A percentile compares a stretch with the other conserved stretches of the same genome.
Conservation (phyloP, 2,888 invertebrate genomes). For the Electrophaes corylata region DNA sequence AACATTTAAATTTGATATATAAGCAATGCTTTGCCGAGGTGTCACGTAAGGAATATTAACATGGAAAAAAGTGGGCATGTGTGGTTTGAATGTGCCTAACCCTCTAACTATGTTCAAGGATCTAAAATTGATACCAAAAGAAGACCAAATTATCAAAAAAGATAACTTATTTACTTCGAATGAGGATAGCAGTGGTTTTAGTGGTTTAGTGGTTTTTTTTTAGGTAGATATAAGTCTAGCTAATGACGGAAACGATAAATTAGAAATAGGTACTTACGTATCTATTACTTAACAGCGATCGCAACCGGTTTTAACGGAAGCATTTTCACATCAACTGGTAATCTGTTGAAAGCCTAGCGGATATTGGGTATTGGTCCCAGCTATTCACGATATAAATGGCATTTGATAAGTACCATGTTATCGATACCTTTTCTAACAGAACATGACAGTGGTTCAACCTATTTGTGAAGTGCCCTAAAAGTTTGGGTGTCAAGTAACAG, state of each 20-base stretch:
- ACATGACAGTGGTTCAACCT: neutral
- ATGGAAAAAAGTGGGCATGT: neutral
- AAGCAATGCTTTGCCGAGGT: neutral
- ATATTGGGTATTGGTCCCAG: constrained; percentile 44
- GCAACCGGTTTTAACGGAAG: constrained; percentile 51
- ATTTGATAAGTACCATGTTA: neutral
- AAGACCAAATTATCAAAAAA: too few species aligned
- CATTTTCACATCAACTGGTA: constrained; percentile 45
- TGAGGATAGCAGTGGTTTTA: too few species aligned
- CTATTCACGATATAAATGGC: constrained; percentile 2
- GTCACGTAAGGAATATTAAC: neutral
- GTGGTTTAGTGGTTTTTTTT: neutral
- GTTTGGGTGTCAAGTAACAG: too few species aligned
- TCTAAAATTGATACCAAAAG: too few species aligned
- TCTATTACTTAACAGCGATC: constrained; percentile 47
- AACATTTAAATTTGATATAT: neutral
- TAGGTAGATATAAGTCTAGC: neutral
- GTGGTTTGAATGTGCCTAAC: too few species aligned
- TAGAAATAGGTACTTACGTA: constrained; percentile 36
- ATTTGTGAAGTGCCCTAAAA: neutral
- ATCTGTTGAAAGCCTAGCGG: constrained; percentile 51
- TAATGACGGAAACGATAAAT: constrained; percentile 40
- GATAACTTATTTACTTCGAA: too few species aligned
- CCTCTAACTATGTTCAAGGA: too few species aligned
- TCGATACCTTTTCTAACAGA: neutral